Conservation (phyloP, 2,797 vertebrate genomes). For the Emydoidea blandingii region DNA sequence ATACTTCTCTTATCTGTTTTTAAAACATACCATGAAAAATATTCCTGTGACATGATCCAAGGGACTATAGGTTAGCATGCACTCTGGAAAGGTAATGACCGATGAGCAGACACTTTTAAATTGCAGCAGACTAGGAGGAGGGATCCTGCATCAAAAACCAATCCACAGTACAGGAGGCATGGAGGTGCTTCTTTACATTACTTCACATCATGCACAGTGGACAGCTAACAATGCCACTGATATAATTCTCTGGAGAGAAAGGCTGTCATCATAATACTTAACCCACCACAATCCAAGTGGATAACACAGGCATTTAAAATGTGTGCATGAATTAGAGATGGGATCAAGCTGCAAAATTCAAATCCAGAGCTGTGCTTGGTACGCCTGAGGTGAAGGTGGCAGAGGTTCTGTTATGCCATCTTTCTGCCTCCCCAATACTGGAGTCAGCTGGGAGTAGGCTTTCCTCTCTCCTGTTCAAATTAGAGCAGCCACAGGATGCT, state of each 20-base stretch:
- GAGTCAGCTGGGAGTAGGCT: fast-evolving
- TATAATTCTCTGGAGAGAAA: not conserved
- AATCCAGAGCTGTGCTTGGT: fast-evolving
- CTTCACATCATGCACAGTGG: fast-evolving
- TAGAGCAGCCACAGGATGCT: not conserved
- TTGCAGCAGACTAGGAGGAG: fast-evolving
- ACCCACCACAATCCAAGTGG: fast-evolving
- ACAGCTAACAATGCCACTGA: fast-evolving
- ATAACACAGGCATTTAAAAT: not conserved
- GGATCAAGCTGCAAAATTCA: not conserved
- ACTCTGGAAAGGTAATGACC: fast-evolving
- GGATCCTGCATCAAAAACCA: not conserved
- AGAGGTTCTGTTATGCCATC: fast-evolving
- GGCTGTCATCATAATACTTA: fast-evolving
- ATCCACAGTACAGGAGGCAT: fast-evolving
- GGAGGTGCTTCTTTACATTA: not conserved
- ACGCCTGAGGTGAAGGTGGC: not conserved
- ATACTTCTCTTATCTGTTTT: not conserved
- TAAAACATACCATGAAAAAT: fast-evolving
- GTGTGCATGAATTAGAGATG: not conserved
- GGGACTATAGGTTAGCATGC: not conserved
- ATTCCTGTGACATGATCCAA: not conserved
- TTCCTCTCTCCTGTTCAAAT: fast-evolving
- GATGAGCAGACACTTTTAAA: fast-evolving
- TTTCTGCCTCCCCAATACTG: fast-evolving